These are phyloP conservation scores for Cryptotis parvus DNA, from an alignment of 2,113 vertebrate species.

Conservation along the genomic window DNA sequence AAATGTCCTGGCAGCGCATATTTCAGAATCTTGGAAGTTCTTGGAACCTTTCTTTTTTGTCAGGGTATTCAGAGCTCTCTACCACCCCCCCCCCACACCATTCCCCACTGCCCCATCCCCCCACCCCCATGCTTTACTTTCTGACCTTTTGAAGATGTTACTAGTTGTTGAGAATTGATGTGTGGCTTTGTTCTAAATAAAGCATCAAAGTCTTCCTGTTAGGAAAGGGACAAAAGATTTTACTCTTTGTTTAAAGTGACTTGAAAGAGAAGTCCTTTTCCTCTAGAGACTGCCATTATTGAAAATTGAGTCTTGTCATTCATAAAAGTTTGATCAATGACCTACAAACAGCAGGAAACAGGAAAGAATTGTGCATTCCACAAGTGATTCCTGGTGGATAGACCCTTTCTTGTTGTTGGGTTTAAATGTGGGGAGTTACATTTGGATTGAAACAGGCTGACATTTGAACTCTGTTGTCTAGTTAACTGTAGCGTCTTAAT, in stretches of 20 bases:
- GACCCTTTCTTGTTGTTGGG: background rate
- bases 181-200: constrained; percentile 53
- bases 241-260: constrained; percentile 53
- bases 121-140: constrained; percentile 48
- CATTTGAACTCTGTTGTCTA: background rate
- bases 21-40: background rate
- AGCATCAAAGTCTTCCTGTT: constrained; percentile 58
- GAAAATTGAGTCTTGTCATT: constrained; percentile 60
- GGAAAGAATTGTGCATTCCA: background rate
- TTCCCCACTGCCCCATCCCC: too few relatives aligned
- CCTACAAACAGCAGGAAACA: constrained; percentile 53
- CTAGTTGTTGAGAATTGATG: constrained; percentile 50
- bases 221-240: constrained; percentile 54
- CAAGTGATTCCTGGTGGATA: background rate
- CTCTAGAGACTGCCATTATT: constrained; percentile 35
- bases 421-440: background rate
- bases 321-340: constrained; percentile 61
- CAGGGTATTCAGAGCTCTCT: too few relatives aligned
- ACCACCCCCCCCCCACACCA: too few relatives aligned
- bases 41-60: background rate
- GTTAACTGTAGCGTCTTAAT: background rate
- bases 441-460: background rate
- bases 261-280: constrained; percentile 39
- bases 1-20: background rate
- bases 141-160: constrained; percentile 61